Evolutionary conservation across 2,113 vertebrate genomes (phyloP), one percentile per base, ranked within the genome.

Genomic region (Sitta europaea): DNA sequence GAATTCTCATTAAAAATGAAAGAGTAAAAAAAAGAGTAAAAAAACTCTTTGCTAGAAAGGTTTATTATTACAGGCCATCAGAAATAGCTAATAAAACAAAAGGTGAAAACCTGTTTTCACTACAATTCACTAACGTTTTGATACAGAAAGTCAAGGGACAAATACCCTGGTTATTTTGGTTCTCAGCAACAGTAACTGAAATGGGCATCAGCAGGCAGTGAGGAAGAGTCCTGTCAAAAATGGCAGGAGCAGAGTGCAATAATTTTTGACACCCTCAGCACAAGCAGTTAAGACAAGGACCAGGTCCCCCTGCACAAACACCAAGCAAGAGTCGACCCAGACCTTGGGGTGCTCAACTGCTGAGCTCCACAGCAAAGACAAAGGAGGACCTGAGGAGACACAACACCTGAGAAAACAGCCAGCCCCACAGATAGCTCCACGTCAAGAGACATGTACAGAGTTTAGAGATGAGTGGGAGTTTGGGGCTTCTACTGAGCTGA

Each of bases 381-480:
- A 80, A 45, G 45, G 27, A 89, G 55, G n/a, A 23, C 24, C 24
- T 40, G 43, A 43, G 61, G 20, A 90, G 35, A 43, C 5, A 51
- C 1, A 5, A 23, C 71, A 63, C 48, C 35, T 51, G 58, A 83
- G 82, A 40, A 40, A 61, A 90, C 0, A 53, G 33, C 10, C 72
- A 72, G 17, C 8, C 40, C 35, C 35, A 7, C 0, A 10, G 51
- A 19, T 6, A 75, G 20, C 25, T 57, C 53, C 58, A n/a, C 0
- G 0, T 10, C 31, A 20, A 40, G 28, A 47, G 43, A 55, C 17
- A 1, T 1, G 25, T 20, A 22, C 2, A 0, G 14, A 55, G 54
- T 12, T 50, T 2, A 75, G 42, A 55, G 16, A 29, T 9, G 14
- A 51, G 33, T 7, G 13, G 20, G 31, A 33, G 16, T 28, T 14